These are phyloP conservation scores for Martes flavigula DNA, from an alignment of 2,797 vertebrate genomes.

Conservation along the genomic window DNA sequence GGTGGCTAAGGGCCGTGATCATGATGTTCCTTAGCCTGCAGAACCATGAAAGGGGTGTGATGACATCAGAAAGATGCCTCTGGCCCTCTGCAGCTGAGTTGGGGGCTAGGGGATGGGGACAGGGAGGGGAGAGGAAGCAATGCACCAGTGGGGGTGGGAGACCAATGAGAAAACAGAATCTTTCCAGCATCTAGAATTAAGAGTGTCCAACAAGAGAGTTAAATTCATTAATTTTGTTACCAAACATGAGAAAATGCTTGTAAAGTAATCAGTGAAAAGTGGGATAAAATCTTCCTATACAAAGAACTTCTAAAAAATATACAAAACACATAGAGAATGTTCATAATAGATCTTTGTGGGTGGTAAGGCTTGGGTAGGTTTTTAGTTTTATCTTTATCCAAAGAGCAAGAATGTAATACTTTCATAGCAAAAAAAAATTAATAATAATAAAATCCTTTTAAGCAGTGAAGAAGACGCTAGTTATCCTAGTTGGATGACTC, in stretches of 20 bases:
- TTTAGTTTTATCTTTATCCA: constrained; percentile 23
- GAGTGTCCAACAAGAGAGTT: not conserved
- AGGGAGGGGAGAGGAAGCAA: not conserved
- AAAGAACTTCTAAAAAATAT: not conserved
- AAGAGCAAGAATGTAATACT: not conserved
- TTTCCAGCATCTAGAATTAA: not conserved
- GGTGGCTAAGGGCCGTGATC: rapidly evolving
- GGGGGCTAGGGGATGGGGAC: too few species aligned
- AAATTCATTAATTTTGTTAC: not conserved
- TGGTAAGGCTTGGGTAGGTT: not conserved
- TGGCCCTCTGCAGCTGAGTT: not conserved
- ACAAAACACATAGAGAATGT: not conserved
- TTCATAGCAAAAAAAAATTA: not conserved
- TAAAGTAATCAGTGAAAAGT: not conserved
- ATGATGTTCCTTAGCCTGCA: not conserved
- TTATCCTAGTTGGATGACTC: not conserved
- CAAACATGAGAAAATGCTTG: not conserved
- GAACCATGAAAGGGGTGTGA: not conserved
- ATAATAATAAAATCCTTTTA: not conserved
- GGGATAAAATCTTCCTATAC: not conserved
- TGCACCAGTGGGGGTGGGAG: not conserved
- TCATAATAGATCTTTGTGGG: not conserved
- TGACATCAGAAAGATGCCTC: not conserved
- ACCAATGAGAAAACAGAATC: not conserved
- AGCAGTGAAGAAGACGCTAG: not conserved